Evolutionary conservation across 2,797 vertebrate species (phyloP).

Genomic region (Cyprinella venusta): DNA sequence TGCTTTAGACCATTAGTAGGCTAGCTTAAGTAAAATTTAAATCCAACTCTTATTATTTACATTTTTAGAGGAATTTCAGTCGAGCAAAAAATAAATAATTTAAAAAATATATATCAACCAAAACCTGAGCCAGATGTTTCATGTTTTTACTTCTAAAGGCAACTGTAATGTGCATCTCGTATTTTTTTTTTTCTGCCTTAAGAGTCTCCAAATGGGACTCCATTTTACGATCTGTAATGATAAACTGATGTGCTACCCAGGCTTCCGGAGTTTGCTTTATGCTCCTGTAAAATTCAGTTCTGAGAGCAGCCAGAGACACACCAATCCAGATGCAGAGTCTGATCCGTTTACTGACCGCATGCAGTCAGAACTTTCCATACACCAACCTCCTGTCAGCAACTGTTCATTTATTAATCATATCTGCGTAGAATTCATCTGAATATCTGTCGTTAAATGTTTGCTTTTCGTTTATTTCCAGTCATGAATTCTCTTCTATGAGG

Average conservation of each 20-base stretch:
- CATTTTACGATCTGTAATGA: conserved; percentile 38
- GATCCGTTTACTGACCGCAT: background rate
- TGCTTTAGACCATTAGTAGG: conserved; percentile 6
- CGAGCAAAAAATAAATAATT: background rate
- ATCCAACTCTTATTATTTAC: background rate
- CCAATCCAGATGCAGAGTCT: conserved; percentile 8
- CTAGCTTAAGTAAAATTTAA: background rate
- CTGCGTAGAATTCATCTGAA: background rate
- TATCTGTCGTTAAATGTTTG: background rate
- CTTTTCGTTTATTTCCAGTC: background rate
- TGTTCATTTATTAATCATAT: background rate
- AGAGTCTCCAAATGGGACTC: background rate
- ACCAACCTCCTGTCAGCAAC: background rate
- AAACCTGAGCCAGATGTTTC: background rate
- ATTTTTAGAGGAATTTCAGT: background rate
- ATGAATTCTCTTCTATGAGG: background rate
- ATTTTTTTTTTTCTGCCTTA: background rate
- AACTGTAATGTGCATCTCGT: background rate
- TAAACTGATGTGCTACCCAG: conserved; percentile 26
- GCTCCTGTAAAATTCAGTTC: conserved; percentile 17
- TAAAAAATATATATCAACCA: background rate
- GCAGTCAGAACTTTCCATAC: background rate
- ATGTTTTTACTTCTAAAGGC: background rate
- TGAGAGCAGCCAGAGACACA: background rate
- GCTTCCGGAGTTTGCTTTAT: conserved; percentile 29